phyloP scores from a whole-genome alignment of 2,113 vertebrate species.

The Cyprinodon variegatus region DNA sequence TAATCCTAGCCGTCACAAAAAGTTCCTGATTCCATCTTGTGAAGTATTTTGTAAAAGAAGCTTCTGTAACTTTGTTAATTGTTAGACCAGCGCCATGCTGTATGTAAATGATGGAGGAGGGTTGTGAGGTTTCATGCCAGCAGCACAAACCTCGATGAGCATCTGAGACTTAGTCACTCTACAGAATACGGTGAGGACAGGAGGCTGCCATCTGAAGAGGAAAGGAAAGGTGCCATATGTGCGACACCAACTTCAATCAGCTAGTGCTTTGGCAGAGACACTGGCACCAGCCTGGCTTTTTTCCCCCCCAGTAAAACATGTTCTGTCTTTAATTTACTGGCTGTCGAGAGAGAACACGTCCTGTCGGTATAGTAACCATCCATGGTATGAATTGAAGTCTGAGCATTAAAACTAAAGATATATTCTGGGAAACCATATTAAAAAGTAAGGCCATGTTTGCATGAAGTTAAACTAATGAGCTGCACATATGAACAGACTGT shows the following conservation, averaged over 20 bases:
- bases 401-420: background rate
- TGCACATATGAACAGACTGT: slow-evolving; percentile 4
- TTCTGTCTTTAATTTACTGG: background rate
- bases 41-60: background rate
- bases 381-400: background rate
- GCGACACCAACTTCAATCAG: background rate
- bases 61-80: background rate
- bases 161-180: background rate
- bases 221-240: background rate
- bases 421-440: background rate
- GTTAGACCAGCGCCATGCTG: background rate
- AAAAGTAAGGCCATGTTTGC: background rate
- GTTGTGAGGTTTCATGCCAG: background rate
- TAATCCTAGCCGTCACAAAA: background rate
- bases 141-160: background rate
- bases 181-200: background rate
- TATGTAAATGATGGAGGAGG: background rate
- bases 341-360: background rate
- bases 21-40: background rate
- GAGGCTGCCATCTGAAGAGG: background rate
- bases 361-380: background rate
- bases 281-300: background rate
- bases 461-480: background rate
- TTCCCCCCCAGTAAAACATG: background rate
- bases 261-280: background rate